These are phyloP conservation scores for Megastigmus dorsalis DNA, from an alignment of 2,888 invertebrate species.

Conservation along the genomic window DNA sequence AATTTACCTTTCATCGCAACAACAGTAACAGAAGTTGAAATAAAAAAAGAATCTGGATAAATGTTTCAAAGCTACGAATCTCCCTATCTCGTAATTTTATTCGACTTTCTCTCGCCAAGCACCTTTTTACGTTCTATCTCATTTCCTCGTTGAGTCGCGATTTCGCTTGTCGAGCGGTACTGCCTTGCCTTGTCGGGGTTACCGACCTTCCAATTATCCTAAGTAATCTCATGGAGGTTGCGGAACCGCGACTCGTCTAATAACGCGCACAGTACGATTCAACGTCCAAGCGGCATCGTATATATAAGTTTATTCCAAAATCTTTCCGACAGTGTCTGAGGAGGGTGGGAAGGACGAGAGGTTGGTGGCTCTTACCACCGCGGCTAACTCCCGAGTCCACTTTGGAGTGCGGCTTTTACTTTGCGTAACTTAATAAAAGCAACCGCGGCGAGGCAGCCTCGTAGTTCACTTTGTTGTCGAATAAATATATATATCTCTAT, in stretches of 20 bases:
- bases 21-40: too few species aligned
- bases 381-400: neutral
- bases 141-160: conserved; percentile 1
- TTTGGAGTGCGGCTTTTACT: conserved; percentile 10
- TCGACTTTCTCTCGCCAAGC: too few species aligned
- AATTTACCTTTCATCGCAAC: too few species aligned
- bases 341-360: neutral
- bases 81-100: too few species aligned
- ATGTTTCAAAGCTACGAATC: too few species aligned
- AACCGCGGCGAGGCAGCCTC: too few species aligned
- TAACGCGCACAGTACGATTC: neutral
- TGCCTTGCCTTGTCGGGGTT: too few species aligned
- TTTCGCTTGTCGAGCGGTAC: too few species aligned
- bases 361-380: too few species aligned
- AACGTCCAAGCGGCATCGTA: neutral
- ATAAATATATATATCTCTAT: too few species aligned
- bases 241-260: neutral
- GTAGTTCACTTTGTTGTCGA: conserved; percentile 19
- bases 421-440: conserved; percentile 36
- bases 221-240: conserved; percentile 50
- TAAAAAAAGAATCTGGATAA: too few species aligned
- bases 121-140: too few species aligned
- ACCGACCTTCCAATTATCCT: conserved; percentile 59
- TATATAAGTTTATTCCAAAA: conserved; percentile 30
- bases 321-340: conserved; percentile 15